Evolutionary conservation across 2,797 vertebrate genomes (phyloP), one percentile per base, ranked within the genome.

Genomic region (Synanceia verrucosa): DNA sequence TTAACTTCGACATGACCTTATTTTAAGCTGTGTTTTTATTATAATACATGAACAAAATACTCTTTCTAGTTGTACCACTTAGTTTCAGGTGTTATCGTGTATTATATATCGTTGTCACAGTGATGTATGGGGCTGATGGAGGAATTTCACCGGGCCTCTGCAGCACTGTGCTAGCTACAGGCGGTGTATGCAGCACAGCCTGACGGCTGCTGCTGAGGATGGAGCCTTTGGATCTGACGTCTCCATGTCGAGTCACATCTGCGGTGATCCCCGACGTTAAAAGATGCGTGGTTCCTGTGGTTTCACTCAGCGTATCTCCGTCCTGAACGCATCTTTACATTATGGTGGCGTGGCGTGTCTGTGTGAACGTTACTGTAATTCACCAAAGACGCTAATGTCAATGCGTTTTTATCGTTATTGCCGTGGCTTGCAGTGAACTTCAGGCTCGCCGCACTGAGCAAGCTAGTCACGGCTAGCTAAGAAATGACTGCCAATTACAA

Each of bases 161-260:
- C 78, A 28, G 86, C 87, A 89, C 76, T 64, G 70, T 72, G 39
- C 77, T 67, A 77, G 64, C 76, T 36, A 2, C 63, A 64, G 57
- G 23, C 26, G 43, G 66, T 36, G 58, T 16, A 36, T 52, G 72
- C 86, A 77, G 73, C 78, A 61, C 73, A 52, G 56, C 29, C n/a
- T 62, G 77, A 78, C 88, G 62, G 68, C 62, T 37, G 73, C 65
- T 64, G 78, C 70, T 68, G 80, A 83, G 83, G 84, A 91, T 66
- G 80, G 73, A 79, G 77, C 79, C 79, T 78, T 76, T 78, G 82
- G 62, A 61, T 6, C 81, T 64, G 81, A 83, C 83, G 78, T 86
- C 81, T 91, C 66, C 70, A 44, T 60, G 79, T 86, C 86, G 60
- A 69, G 23, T 85, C 82, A 74, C 84, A 88, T 90, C 85, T 86